Evolutionary conservation across 2,888 invertebrate genomes (phyloP), one percentile per base, ranked within the genome.

Genomic region (Zaprionus bogoriensis): DNA sequence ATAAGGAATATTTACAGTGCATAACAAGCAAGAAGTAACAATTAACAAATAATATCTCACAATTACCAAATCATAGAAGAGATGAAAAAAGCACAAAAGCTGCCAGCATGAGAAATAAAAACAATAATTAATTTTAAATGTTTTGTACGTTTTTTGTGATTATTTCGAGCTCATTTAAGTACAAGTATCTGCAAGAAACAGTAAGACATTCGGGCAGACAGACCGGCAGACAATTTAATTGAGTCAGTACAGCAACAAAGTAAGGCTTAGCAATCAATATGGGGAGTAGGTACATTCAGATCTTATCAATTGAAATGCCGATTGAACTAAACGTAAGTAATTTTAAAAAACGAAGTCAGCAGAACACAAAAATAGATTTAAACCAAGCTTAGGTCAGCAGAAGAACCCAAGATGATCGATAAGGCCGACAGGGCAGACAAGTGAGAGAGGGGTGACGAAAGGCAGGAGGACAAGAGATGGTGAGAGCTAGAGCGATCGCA

Each of bases 51-150:
- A 17, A 19, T n/a, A n/a, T n/a, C n/a, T n/a, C n/a, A n/a, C n/a
- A n/a, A n/a, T n/a, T n/a, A n/a, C n/a, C 28, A 52, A 63, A 67
- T 55, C 65, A 67, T 60, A 57, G 6, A 54, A 42, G 38, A 63
- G 45, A 44, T 42, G 44, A 58, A 65, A 61, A 77, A 63, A 82
- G 72, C 83, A 72, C 72, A 61, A 63, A 83, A 72, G 81, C 81
- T 82, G 81, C 81, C 81, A 82, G 67, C 72, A 86, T 77, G 30
- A 67, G 67, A 82, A 65, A 72, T 65, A 73, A 82, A 73, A 80
- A 82, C 81, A 82, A 82, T 82, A 82, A 82, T 70, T 82, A 82
- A 83, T 86, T 82, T 86, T 77, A 82, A 82, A 36, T 80, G 67
- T 78, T 78, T 78, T 81, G 67, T 73, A 78, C 41, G 73, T n/a